Percentiles rank a stretch among this genome's conserved stretches.
Conservation (phyloP, 1,140 invertebrate genomes). For the Heliothis subflexa region DNA sequence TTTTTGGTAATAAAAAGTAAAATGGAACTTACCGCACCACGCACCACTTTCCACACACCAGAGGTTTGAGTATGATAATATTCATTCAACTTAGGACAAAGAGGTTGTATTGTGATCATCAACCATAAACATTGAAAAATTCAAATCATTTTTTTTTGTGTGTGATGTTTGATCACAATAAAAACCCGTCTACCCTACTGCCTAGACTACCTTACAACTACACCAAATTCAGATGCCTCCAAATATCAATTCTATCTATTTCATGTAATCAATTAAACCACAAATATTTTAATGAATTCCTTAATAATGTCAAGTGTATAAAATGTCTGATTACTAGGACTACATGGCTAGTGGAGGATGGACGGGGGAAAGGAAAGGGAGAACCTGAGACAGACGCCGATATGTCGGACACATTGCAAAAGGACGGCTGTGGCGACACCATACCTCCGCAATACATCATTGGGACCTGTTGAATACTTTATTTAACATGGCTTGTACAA, state of each 20-base stretch:
- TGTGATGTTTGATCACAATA: not conserved
- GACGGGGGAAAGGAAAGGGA: conserved; percentile 7
- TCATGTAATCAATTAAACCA: conserved; percentile 11
- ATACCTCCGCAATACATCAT: conserved; percentile 82
- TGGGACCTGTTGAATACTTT: conserved; percentile 65
- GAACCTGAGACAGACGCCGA: conserved; percentile 78
- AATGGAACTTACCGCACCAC: conserved; percentile 66
- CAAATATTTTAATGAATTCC: not conserved
- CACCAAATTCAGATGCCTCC: conserved; percentile 40
- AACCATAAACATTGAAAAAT: not conserved
- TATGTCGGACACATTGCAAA: conserved; percentile 80
- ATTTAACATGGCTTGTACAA: not conserved
- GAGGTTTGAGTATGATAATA: conserved; percentile 24
- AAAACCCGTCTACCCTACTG: not conserved
- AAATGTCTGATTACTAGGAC: not conserved
- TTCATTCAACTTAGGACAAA: conserved; percentile 30
- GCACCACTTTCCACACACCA: conserved; percentile 52
- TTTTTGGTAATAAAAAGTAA: conserved; percentile 40
- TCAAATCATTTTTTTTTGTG: no score
- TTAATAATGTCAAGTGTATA: conserved; percentile 5
- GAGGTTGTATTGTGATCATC: conserved; percentile 11
- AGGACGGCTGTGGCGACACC: conserved; percentile 81
- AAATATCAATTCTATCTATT: conserved; percentile 46
- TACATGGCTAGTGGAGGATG: conserved; percentile 31
- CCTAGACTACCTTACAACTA: not conserved